Base-by-base conservation (phyloP, 2,888 invertebrate genomes). In the Julus scanicus region DNA sequence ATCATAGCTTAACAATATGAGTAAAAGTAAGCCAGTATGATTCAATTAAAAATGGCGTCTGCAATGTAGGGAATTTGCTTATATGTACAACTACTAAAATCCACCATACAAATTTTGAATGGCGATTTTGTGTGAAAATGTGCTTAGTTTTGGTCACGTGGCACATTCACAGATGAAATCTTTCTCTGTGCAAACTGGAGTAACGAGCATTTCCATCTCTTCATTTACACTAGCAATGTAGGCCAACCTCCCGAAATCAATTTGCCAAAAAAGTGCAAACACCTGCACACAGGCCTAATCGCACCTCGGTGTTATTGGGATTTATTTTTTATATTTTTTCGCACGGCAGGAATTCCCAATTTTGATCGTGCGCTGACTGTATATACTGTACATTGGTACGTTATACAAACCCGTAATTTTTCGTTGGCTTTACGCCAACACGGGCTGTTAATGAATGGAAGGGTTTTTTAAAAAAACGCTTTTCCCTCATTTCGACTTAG, bases 301-400 rank as follows among this genome's bases (percentile, higher is more conserved):
- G 63, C 63, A 63, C n/a, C 63, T 63, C 63, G 63, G n/a, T 63
- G 63, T n/a, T n/a, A 63, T 63, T 63, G 11, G 29, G 71, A 71
- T 71, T 71, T 20, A n/a, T n/a, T n/a, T n/a, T n/a, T 71, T 20
- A 17, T 29, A 71, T n/a, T n/a, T 71, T 71, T 71, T 71, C 20
- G 71, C 71, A 71, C 71, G 29, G 11, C 71, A 71, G 71, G 71
- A 71, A 71, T 71, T 29, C 29, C 71, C 71, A 71, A 29, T 71
- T 71, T 71, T 71, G 57, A 63, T 63, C 57, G 57, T 63, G n/a
- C n/a, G 57, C n/a, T n/a, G 57, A 63, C 57, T 63, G 57, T 63
- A 63, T 6, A 9, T 9, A 8, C 9, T 15, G n/a, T n/a, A 63
- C 57, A 63, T n/a, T n/a, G n/a, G n/a, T n/a, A n/a, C n/a, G 29